Percentiles rank a stretch among this genome's conserved stretches.
Evolutionary conservation across 2,113 vertebrate species (phyloP).

Genomic region (Antigone vipio): DNA sequence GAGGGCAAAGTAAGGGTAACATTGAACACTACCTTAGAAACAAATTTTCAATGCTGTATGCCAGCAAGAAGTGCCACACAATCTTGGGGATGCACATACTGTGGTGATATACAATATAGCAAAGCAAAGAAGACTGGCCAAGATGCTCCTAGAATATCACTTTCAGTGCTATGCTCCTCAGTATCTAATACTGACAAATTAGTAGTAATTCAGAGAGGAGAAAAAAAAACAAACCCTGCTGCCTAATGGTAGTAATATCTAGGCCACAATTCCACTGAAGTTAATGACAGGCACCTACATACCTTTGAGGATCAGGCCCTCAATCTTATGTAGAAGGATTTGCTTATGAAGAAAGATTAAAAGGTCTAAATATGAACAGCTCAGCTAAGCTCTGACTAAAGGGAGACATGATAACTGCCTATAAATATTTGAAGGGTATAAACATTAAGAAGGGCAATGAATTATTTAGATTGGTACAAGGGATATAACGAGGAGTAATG

Average conservation of each 20-base stretch:
- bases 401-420: constrained; percentile 52
- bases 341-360: constrained; percentile 62
- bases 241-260: background rate
- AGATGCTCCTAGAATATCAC: background rate
- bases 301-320: constrained; percentile 53
- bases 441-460: constrained; percentile 56
- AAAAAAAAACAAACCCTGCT: background rate
- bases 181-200: background rate
- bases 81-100: background rate
- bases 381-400: constrained; percentile 57
- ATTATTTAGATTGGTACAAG: constrained; percentile 66
- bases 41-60: background rate
- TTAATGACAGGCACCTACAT: constrained; percentile 3
- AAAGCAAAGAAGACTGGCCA: background rate
- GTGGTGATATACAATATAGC: background rate
- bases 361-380: constrained; percentile 47
- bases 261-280: background rate
- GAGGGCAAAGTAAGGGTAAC: background rate
- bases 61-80: background rate
- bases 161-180: background rate
- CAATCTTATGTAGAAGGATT: constrained; percentile 33
- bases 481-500: constrained; percentile 55
- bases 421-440: constrained; percentile 72
- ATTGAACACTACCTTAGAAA: background rate
- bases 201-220: background rate